Evolutionary conservation across 2,888 invertebrate genomes (phyloP), one percentile per base, ranked within the genome.

Genomic region (Apamea crenata): DNA sequence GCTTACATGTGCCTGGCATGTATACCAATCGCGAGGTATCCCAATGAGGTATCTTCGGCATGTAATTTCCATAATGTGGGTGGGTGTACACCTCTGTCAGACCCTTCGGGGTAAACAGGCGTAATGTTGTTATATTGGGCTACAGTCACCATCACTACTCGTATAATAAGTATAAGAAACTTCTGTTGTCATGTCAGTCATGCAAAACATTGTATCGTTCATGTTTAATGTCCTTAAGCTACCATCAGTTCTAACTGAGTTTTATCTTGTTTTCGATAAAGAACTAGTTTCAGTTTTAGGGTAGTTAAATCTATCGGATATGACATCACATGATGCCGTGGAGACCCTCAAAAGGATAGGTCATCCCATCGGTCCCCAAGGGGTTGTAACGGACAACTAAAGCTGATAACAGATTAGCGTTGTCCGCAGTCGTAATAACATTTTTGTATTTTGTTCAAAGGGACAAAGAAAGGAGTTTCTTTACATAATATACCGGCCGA

Each of bases 321-420:
- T 69, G 59, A 59, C 29, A 63, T 74, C 53, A 59, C 25, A 65
- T 59, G 47, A 50, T 66, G 47, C 50, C 56, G n/a, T 75, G 21
- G 40, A 36, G 63, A 67, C 74, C 74, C 47, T 71, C 61, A 29
- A n/a, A 70, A 85, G 74, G 32, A 61, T 56, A 68, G 82, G 76
- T 72, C 56, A 81, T 81, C 5, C 50, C 56, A 36, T 68, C 53
- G n/a, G 63, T 36, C 74, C 86, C 50, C 71, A 29, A 5, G 82
- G 82, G n/a, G 71, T 75, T 63, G 63, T 85, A 71, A 66, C n/a
- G 21, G 81, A 14, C 65, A 53, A 82, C 73, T 74, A 53, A 47
- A 50, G 74, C 29, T 85, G 59, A 85, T 71, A 81, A 63, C 50
- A 75, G 63, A 80, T 68, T 81, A 44, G 18, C 32, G 10, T 61